Percentiles rank a stretch among this genome's conserved stretches.
Evolutionary conservation across 2,888 invertebrate species (phyloP).

Genomic region (Phymatocera aterrima): DNA sequence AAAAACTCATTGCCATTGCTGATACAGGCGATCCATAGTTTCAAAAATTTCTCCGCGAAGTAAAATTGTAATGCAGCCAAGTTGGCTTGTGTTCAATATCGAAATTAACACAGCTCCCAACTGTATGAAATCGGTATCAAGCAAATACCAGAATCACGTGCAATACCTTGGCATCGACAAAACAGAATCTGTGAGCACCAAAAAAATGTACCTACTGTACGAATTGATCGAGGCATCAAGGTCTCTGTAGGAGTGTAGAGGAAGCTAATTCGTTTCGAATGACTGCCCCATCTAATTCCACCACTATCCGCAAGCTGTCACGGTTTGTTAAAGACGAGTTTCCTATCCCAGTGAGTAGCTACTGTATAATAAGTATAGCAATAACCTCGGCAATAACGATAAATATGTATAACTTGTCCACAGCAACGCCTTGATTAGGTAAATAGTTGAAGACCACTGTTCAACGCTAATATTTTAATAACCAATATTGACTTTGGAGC

Average conservation of each 20-base stretch:
- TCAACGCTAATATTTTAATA: too few relatives aligned
- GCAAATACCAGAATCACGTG: neutral
- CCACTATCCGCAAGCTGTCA: neutral
- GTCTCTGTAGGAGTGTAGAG: neutral
- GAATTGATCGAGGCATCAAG: constrained; percentile 4
- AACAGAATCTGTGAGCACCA: neutral
- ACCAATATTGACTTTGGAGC: neutral
- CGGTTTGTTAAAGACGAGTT: constrained; percentile 2
- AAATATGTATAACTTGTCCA: too few relatives aligned
- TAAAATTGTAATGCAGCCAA: neutral
- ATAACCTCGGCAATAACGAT: too few relatives aligned
- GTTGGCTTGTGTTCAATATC: neutral
- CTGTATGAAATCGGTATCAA: neutral
- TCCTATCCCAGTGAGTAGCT: too few relatives aligned
- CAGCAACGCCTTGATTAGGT: too few relatives aligned
- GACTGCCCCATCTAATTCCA: neutral
- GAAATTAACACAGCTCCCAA: neutral
- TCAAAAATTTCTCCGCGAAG: neutral
- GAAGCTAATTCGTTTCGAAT: neutral
- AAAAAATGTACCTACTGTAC: neutral
- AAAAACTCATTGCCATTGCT: neutral
- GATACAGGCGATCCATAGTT: neutral
- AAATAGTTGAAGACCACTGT: too few relatives aligned
- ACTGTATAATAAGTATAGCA: too few relatives aligned
- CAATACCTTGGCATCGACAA: neutral